Conservation (phyloP, 2,113 vertebrate species). For the Chlorodrepanis virens region DNA sequence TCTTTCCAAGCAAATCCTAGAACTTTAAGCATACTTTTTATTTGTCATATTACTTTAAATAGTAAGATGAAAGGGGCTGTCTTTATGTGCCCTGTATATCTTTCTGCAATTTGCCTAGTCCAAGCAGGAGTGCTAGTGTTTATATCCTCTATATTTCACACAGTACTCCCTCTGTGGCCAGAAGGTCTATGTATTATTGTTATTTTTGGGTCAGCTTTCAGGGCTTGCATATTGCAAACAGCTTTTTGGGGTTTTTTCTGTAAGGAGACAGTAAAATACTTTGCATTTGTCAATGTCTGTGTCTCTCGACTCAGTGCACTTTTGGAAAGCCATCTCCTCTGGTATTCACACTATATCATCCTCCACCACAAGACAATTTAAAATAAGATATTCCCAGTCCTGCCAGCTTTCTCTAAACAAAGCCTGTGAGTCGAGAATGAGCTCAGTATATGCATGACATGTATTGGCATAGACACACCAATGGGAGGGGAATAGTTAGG, state of each 20-base stretch:
- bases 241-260: not conserved
- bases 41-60: not conserved
- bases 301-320: not conserved
- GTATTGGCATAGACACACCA: not conserved
- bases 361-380: conserved; percentile 13
- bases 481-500: not conserved
- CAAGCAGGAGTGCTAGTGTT: not conserved
- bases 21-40: not conserved
- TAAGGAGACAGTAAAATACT: conserved; percentile 9
- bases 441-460: not conserved
- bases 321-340: conserved; percentile 23
- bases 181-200: conserved; percentile 19
- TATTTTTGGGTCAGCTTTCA: conserved; percentile 45
- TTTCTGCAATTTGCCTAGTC: not conserved
- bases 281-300: not conserved
- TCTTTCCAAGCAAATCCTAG: not conserved
- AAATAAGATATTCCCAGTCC: conserved; percentile 2
- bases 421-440: not conserved
- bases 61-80: not conserved
- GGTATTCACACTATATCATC: conserved; percentile 34
- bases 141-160: conserved; percentile 34
- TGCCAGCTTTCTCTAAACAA: conserved; percentile 36
- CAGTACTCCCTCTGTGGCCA: conserved; percentile 26
- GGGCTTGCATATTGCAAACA: not conserved
- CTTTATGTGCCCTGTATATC: conserved; percentile 1